These are phyloP conservation scores for Ischnus inquisitorius DNA, from an alignment of 2,888 invertebrate genomes.

Conservation along the genomic window DNA sequence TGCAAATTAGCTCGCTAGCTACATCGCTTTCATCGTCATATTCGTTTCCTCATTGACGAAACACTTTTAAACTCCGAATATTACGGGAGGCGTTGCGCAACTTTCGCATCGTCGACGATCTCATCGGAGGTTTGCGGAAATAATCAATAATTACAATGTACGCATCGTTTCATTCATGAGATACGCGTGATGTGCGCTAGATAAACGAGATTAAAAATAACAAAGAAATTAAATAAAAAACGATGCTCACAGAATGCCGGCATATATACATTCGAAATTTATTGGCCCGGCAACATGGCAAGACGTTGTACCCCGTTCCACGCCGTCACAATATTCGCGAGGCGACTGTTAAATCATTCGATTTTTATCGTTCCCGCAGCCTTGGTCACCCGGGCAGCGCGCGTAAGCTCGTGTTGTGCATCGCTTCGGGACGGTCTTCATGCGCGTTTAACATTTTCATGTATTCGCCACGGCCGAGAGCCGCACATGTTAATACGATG, in stretches of 20 bases:
- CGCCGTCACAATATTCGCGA: slow-evolving; percentile 76
- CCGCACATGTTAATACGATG: slow-evolving; percentile 78
- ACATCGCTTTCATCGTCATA: too few species aligned
- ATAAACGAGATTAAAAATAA: slow-evolving; percentile 20
- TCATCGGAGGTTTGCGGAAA: too few species aligned
- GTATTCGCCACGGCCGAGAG: slow-evolving; percentile 74
- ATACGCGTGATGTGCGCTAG: slow-evolving; percentile 2
- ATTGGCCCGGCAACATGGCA: slow-evolving; percentile 75
- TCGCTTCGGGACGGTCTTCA: slow-evolving; percentile 67
- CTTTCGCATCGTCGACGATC: too few species aligned
- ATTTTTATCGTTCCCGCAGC: slow-evolving; percentile 73
- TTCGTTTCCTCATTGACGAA: too few species aligned
- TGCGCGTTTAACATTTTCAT: slow-evolving; percentile 75
- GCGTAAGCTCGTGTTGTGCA: slow-evolving; percentile 67
- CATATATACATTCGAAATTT: slow-evolving; percentile 71
- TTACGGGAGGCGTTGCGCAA: too few species aligned
- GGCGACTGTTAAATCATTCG: slow-evolving; percentile 76
- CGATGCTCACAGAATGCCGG: slow-evolving; percentile 5
- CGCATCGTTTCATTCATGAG: background rate
- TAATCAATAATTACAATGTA: too few species aligned
- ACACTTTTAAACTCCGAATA: too few species aligned
- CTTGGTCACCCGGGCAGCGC: slow-evolving; percentile 42
- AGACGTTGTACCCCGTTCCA: slow-evolving; percentile 74
- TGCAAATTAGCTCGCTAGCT: too few species aligned
- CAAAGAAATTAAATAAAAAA: slow-evolving; percentile 31